Percentiles rank a stretch among this genome's conserved stretches.
phyloP scores from a whole-genome alignment of 2,888 invertebrate species.

The Elysia crispata region DNA sequence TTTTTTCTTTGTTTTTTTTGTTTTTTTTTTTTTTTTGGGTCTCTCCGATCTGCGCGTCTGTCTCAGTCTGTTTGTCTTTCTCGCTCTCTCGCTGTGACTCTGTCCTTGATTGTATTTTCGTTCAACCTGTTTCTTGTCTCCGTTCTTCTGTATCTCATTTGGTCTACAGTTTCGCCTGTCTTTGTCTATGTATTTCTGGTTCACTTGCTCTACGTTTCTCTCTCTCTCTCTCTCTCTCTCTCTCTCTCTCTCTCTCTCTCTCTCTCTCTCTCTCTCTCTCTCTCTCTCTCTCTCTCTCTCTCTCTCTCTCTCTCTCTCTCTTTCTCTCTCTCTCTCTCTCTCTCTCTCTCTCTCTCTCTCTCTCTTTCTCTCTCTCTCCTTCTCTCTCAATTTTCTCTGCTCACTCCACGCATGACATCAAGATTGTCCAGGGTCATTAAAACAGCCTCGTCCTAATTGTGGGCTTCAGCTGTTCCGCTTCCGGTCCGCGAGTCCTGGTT shows the following conservation, averaged over 20 bases:
- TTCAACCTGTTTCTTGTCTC: background rate
- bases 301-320: background rate
- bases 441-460: conserved; percentile 45
- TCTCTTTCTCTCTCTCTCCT: conserved; percentile 1
- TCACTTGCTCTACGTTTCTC: background rate
- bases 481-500: conserved; percentile 47
- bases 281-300: conserved; percentile 20
- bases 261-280: conserved; percentile 25
- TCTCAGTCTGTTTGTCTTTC: background rate
- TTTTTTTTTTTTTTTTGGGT: background rate
- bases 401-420: conserved; percentile 45
- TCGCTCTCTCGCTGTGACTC: too few relatives aligned
- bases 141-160: too few relatives aligned
- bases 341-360: background rate
- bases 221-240: conserved; percentile 1
- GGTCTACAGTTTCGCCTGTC: too few relatives aligned
- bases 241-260: conserved; percentile 3
- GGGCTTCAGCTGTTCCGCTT: conserved; percentile 47
- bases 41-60: background rate
- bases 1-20: too few relatives aligned
- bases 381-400: conserved; percentile 11
- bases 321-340: background rate
- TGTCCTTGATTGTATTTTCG: too few relatives aligned
- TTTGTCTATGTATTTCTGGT: background rate
- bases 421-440: conserved; percentile 48